phyloP scores from a whole-genome alignment of 2,888 invertebrate species.

The Metallyticus violacea region DNA sequence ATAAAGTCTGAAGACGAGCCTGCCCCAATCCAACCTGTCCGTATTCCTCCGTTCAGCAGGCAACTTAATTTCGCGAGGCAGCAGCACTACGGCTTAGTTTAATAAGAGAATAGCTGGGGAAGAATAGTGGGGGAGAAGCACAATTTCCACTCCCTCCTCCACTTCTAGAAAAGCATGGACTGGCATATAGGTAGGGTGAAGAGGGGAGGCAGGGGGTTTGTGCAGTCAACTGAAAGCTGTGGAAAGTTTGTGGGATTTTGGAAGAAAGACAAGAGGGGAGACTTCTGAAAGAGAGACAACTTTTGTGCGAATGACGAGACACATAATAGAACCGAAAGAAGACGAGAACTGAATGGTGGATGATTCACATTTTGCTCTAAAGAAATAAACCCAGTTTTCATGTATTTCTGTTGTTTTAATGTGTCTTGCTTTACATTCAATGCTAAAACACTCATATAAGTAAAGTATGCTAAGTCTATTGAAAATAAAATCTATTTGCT shows the following conservation, averaged over 20 bases:
- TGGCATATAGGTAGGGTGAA: too few species aligned
- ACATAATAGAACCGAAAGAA: not conserved
- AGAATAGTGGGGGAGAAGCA: not conserved
- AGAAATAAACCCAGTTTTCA: too few species aligned
- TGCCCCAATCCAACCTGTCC: not conserved
- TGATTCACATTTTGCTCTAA: too few species aligned
- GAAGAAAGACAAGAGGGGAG: not conserved
- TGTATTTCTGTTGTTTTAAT: too few species aligned
- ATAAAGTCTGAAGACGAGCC: too few species aligned
- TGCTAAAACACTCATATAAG: too few species aligned
- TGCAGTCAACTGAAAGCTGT: conserved; percentile 3
- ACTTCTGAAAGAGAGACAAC: too few species aligned
- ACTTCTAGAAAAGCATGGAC: not conserved
- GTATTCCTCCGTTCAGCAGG: not conserved
- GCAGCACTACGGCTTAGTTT: not conserved
- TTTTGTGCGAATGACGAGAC: not conserved
- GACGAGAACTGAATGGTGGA: too few species aligned
- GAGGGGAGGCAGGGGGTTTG: not conserved
- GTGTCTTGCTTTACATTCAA: too few species aligned
- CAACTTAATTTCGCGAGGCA: not conserved
- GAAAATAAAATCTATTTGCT: too few species aligned
- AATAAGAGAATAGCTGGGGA: not conserved
- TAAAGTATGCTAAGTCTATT: too few species aligned
- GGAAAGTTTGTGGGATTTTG: conserved; percentile 7
- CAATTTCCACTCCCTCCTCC: not conserved